phyloP scores from a whole-genome alignment of 2,113 vertebrate genomes.

The Anguilla rostrata region DNA sequence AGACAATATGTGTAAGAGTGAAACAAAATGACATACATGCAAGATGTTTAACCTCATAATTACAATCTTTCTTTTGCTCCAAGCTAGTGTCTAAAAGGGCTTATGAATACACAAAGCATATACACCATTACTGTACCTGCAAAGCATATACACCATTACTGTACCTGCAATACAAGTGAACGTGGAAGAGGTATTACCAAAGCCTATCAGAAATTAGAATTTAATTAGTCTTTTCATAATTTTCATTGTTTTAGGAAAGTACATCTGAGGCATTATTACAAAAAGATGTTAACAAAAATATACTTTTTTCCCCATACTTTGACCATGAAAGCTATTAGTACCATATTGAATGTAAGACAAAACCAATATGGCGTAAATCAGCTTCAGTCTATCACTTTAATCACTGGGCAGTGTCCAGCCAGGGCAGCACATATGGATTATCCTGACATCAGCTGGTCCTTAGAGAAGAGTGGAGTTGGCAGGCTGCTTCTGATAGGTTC shows the following conservation, averaged over 20 bases:
- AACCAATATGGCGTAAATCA: not conserved
- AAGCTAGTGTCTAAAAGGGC: not conserved
- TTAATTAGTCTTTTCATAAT: no score
- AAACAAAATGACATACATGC: not conserved
- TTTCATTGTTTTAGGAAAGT: not conserved
- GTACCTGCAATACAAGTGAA: no score
- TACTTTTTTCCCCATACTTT: not conserved
- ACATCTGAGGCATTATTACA: not conserved
- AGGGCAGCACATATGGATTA: not conserved
- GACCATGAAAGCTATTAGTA: not conserved
- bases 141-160: no score
- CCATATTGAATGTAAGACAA: not conserved
- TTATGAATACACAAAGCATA: not conserved
- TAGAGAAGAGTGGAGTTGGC: slow-evolving; percentile 6
- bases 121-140: no score
- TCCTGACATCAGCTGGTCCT: slow-evolving; percentile 27
- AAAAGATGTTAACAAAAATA: not conserved
- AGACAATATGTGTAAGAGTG: no score
- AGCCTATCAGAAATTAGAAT: no score
- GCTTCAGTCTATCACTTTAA: not conserved
- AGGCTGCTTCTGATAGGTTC: slow-evolving; percentile 25
- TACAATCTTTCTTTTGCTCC: no score
- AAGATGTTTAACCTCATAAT: not conserved
- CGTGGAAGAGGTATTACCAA: no score
- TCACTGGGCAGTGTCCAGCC: not conserved